Percentiles rank a stretch among this genome's conserved stretches.
Evolutionary conservation across 2,888 invertebrate genomes (phyloP).

Genomic region (Diadegma fenestrale): DNA sequence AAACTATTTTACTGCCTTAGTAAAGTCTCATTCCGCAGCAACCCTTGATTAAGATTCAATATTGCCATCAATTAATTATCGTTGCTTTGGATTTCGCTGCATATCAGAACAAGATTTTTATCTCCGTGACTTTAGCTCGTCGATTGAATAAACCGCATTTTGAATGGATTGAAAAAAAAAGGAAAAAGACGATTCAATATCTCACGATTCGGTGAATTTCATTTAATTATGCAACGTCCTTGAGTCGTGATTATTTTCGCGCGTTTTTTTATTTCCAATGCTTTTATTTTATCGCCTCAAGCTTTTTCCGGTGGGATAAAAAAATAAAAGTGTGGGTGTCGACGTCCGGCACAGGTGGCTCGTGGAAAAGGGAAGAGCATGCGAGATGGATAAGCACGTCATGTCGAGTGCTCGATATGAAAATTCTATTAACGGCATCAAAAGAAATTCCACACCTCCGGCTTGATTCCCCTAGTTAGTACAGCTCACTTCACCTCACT

Average conservation of each 20-base stretch:
- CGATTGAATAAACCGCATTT: not conserved
- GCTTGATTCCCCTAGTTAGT: conserved; percentile 73
- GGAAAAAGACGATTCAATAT: not conserved
- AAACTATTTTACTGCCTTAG: conserved; percentile 16
- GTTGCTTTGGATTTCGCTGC: not conserved
- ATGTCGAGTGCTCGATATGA: conserved; percentile 67
- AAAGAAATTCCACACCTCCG: conserved; percentile 73
- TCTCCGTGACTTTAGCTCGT: not conserved
- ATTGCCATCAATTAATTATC: not conserved
- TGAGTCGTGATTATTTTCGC: conserved; percentile 46
- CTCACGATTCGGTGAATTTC: not conserved
- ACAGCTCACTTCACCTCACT: conserved; percentile 2
- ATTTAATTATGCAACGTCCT: not conserved
- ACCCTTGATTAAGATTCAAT: conserved; percentile 12
- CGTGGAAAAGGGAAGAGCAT: conserved; percentile 32
- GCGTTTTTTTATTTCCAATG: conserved; percentile 23
- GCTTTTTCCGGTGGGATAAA: conserved; percentile 41
- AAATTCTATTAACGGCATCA: conserved; percentile 75
- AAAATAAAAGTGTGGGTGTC: conserved; percentile 46
- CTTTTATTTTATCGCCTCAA: conserved; percentile 29
- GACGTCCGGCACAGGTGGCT: conserved; percentile 70
- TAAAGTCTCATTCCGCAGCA: conserved; percentile 16
- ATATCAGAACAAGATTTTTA: not conserved
- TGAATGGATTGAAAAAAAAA: not conserved
- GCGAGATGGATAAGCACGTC: conserved; percentile 56